phyloP scores from a whole-genome alignment of 2,113 vertebrate species.

The Halcyon malimbica region DNA sequence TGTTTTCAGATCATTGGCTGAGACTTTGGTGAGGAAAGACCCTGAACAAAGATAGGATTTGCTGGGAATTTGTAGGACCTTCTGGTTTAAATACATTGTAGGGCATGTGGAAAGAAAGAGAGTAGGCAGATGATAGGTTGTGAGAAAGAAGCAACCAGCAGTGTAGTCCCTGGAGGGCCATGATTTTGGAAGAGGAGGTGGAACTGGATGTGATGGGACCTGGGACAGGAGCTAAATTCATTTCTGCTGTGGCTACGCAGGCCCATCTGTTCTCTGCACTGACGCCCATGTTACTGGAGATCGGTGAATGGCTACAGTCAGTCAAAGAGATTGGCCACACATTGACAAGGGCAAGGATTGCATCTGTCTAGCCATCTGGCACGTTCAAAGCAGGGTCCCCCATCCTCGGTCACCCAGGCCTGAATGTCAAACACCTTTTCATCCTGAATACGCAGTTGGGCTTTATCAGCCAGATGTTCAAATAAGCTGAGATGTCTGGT shows the following conservation, averaged over 20 bases:
- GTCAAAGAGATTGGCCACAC: constrained; percentile 67
- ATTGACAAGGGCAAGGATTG: constrained; percentile 60
- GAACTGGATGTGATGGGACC: not conserved
- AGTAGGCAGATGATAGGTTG: not conserved
- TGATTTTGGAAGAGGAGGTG: constrained; percentile 9
- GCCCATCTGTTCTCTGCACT: constrained; percentile 57
- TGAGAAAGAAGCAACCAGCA: not conserved
- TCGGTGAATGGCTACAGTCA: constrained; percentile 50
- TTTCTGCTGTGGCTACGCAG: not conserved
- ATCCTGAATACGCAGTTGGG: not conserved
- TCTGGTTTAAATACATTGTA: not conserved
- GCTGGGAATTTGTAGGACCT: not conserved
- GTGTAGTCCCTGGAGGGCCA: not conserved
- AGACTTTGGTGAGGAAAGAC: not conserved
- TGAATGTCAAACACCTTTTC: constrained; percentile 70
- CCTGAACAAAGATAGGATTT: not conserved
- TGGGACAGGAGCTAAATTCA: constrained; percentile 47
- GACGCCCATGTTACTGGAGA: constrained; percentile 11
- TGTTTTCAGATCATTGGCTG: not conserved
- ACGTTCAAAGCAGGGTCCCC: constrained; percentile 21
- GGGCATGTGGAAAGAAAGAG: not conserved
- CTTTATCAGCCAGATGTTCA: constrained; percentile 68
- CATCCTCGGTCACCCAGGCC: constrained; percentile 62
- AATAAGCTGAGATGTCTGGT: constrained; percentile 42
- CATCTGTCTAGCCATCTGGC: constrained; percentile 63